Evolutionary conservation across 2,797 vertebrate species (phyloP).

Genomic region (Molothrus ater): DNA sequence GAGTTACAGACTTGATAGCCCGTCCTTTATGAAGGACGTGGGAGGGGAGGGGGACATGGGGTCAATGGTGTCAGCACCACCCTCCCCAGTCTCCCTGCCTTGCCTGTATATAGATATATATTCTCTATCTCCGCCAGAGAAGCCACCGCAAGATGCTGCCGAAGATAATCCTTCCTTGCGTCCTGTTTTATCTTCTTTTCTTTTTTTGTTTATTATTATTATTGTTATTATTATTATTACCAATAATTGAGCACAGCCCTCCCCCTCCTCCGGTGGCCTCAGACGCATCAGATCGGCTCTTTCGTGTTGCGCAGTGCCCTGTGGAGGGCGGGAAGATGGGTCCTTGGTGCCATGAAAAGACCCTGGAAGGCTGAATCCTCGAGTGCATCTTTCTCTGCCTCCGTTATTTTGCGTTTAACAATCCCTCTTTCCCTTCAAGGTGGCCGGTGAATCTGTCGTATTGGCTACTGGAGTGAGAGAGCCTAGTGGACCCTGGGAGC

Average conservation of each 20-base stretch:
- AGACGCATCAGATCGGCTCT: slow-evolving; percentile 12
- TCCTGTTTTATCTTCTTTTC: slow-evolving; percentile 72
- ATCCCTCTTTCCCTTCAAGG: slow-evolving; percentile 65
- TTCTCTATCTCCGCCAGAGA: slow-evolving; percentile 80
- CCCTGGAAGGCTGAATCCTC: slow-evolving; percentile 54
- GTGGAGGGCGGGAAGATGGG: background rate
- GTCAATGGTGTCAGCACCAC: slow-evolving; percentile 34
- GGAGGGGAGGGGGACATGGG: slow-evolving; percentile 39
- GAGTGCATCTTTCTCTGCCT: slow-evolving; percentile 63
- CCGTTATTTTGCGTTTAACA: slow-evolving; percentile 60
- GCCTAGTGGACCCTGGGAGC: slow-evolving; percentile 59
- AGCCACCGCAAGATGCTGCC: slow-evolving; percentile 80
- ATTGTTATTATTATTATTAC: slow-evolving; percentile 70
- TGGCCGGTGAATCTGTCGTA: slow-evolving; percentile 45
- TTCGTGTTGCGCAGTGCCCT: background rate
- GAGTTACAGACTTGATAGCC: slow-evolving; percentile 58
- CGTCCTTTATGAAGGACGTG: slow-evolving; percentile 48
- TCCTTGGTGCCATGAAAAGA: slow-evolving; percentile 43
- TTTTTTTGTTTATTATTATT: slow-evolving; percentile 73
- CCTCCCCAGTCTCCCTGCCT: slow-evolving; percentile 43
- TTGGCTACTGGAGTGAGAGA: slow-evolving; percentile 66
- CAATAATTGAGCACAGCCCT: slow-evolving; percentile 72
- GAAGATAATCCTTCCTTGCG: slow-evolving; percentile 77
- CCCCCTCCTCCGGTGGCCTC: slow-evolving; percentile 57
- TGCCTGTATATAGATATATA: slow-evolving; percentile 79